phyloP scores from a whole-genome alignment of 2,888 invertebrate species.

The Amphipyra berbera region DNA sequence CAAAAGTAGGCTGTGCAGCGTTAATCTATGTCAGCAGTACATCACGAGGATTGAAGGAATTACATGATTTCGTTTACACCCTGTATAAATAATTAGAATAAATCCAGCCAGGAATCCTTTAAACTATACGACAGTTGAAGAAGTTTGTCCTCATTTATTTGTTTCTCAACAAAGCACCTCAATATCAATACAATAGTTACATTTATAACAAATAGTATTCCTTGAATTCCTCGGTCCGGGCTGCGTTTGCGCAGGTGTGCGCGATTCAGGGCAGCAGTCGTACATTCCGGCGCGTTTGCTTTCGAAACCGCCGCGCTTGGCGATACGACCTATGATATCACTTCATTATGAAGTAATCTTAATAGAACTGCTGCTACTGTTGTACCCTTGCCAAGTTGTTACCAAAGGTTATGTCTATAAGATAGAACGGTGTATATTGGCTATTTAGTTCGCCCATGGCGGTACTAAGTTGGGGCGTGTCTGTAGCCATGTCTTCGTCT shows the following conservation, averaged over 20 bases:
- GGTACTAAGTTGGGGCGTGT: too few species aligned
- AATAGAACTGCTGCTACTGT: slow-evolving; percentile 27
- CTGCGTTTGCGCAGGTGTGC: slow-evolving; percentile 48
- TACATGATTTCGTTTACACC: too few species aligned
- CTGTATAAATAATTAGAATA: too few species aligned
- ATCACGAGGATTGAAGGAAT: too few species aligned
- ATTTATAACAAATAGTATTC: slow-evolving; percentile 15
- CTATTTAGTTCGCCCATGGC: too few species aligned
- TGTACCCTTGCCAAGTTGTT: slow-evolving; percentile 14
- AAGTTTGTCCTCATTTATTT: slow-evolving; percentile 5
- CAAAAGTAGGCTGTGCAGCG: too few species aligned
- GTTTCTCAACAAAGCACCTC: slow-evolving; percentile 4
- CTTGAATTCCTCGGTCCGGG: slow-evolving; percentile 7
- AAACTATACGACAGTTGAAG: too few species aligned
- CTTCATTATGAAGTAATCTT: slow-evolving; percentile 42
- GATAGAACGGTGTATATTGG: too few species aligned
- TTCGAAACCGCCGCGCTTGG: slow-evolving; percentile 37
- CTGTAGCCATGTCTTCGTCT: too few species aligned
- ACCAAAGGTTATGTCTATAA: not conserved
- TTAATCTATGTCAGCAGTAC: too few species aligned
- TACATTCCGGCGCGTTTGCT: slow-evolving; percentile 47
- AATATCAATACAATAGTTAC: slow-evolving; percentile 11
- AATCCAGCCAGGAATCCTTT: too few species aligned
- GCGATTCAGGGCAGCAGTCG: slow-evolving; percentile 14
- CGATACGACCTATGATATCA: slow-evolving; percentile 47